Percentiles rank a stretch among this genome's conserved stretches.
Conservation (phyloP, 2,888 invertebrate genomes). For the Chloromyia formosa region DNA sequence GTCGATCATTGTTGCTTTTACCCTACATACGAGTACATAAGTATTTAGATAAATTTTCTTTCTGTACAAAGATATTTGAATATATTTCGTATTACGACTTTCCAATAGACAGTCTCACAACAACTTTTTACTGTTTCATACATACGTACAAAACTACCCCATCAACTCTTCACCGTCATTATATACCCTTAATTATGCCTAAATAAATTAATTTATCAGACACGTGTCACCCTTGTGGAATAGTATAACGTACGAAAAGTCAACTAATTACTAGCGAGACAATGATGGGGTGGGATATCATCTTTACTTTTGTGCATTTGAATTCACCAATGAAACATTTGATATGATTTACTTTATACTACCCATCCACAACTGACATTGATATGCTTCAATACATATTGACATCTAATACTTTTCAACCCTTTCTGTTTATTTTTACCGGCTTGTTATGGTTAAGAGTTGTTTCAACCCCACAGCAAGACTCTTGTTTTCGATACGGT, state of each 20-base stretch:
- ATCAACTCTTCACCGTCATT: background rate
- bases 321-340: background rate
- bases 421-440: slow-evolving; percentile 25
- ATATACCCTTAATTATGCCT: slow-evolving; percentile 16
- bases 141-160: background rate
- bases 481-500: background rate
- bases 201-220: slow-evolving; percentile 18
- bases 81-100: too few species aligned
- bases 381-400: slow-evolving; percentile 36
- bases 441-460: slow-evolving; percentile 15
- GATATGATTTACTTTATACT: background rate
- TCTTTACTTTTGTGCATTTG: background rate
- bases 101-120: too few species aligned
- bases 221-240: slow-evolving; percentile 10
- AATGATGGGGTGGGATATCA: background rate
- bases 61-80: too few species aligned
- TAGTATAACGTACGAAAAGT: slow-evolving; percentile 15
- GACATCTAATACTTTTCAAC: slow-evolving; percentile 38
- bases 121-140: too few species aligned
- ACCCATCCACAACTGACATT: slow-evolving; percentile 11
- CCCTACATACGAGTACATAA: too few species aligned
- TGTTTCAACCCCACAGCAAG: background rate
- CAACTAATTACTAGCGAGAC: slow-evolving; percentile 14
- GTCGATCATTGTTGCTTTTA: too few species aligned
- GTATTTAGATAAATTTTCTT: too few species aligned